These are phyloP conservation scores for Mesocricetus auratus DNA, from an alignment of 2,113 vertebrate genomes.

Conservation along the genomic window DNA sequence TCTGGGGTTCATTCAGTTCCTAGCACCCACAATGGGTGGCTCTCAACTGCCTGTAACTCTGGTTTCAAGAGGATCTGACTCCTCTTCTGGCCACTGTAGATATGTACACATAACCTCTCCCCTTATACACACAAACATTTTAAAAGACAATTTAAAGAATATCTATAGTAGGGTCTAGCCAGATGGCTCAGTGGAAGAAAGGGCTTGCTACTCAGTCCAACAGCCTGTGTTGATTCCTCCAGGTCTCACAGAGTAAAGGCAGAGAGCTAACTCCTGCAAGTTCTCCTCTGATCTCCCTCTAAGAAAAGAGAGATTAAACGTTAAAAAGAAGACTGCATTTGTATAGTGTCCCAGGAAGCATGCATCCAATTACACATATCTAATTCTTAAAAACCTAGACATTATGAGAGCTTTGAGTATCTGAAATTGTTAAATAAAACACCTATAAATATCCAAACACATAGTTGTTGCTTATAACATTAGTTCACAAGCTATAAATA, in stretches of 20 bases:
- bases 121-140: neutral
- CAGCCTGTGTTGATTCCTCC: neutral
- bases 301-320: neutral
- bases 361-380: neutral
- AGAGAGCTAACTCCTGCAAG: neutral
- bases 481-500: slow-evolving; percentile 77
- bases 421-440: slow-evolving; percentile 62
- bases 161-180: neutral
- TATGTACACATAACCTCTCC: neutral
- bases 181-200: neutral
- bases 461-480: slow-evolving; percentile 65
- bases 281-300: neutral
- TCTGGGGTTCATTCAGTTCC: neutral
- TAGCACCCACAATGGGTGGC: neutral
- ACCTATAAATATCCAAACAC: slow-evolving; percentile 76
- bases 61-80: neutral
- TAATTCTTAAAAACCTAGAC: slow-evolving; percentile 3
- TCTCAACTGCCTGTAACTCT: neutral
- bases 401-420: neutral
- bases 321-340: neutral
- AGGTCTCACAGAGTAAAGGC: no score
- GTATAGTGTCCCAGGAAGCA: neutral
- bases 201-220: no score
- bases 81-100: neutral
- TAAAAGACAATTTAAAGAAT: neutral